phyloP scores from a whole-genome alignment of 2,888 invertebrate genomes.

The Scrobipalpa atriplicella region DNA sequence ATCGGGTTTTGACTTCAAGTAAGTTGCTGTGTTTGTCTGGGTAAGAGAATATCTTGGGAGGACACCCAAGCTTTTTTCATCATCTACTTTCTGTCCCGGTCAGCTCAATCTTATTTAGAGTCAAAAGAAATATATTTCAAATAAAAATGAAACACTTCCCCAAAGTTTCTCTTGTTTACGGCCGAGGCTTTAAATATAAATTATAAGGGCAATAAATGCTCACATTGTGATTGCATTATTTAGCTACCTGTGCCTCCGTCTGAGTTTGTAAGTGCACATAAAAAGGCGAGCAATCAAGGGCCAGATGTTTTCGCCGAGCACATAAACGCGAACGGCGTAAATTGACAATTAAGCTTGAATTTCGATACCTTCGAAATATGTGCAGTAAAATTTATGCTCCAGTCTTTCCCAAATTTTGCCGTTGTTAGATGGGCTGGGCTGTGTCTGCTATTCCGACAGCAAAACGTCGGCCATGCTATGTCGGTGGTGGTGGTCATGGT shows the following conservation, averaged over 20 bases:
- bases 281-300: conserved; percentile 76
- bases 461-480: no score
- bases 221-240: conserved; percentile 65
- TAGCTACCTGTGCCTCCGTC: conserved; percentile 53
- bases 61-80: no score
- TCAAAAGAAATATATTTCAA: neutral
- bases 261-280: conserved; percentile 73
- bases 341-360: conserved; percentile 74
- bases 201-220: conserved; percentile 58
- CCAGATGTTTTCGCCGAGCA: conserved; percentile 72
- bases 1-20: no score
- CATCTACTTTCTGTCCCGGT: no score
- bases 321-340: conserved; percentile 74
- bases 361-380: conserved; percentile 74
- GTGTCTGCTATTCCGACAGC: no score
- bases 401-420: neutral
- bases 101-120: no score
- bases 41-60: no score
- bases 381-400: conserved; percentile 54
- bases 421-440: no score
- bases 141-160: neutral
- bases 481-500: no score
- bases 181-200: conserved; percentile 50
- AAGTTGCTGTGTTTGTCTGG: no score
- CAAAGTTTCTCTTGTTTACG: conserved; percentile 20